These are phyloP conservation scores for Phortica magna DNA, from an alignment of 2,888 invertebrate genomes.

Conservation along the genomic window DNA sequence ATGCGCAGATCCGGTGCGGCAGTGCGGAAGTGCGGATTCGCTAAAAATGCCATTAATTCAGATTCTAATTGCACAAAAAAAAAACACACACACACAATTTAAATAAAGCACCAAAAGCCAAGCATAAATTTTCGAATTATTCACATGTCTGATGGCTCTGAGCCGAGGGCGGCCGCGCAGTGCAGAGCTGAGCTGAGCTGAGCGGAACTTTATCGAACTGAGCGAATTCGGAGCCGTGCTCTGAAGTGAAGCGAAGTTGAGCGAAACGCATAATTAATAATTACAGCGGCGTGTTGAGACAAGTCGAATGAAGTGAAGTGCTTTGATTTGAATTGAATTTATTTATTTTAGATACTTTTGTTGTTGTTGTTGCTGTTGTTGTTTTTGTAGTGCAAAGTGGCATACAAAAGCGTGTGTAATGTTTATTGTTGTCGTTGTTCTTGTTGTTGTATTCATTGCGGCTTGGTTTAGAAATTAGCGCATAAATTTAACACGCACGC, in stretches of 20 bases:
- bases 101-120: background rate
- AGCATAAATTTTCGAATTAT: background rate
- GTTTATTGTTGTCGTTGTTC: constrained; percentile 57
- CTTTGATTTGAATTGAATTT: background rate
- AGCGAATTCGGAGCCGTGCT: background rate
- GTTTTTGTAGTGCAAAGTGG: constrained; percentile 51
- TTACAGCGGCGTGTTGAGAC: background rate
- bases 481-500: constrained; percentile 61
- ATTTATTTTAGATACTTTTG: background rate
- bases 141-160: background rate
- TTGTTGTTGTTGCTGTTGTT: background rate
- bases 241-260: background rate
- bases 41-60: constrained; percentile 41
- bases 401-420: constrained; percentile 55
- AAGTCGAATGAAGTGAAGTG: background rate
- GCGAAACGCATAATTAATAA: constrained; percentile 18
- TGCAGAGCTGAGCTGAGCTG: background rate
- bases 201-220: background rate
- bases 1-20: constrained; percentile 54
- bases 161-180: too few species aligned
- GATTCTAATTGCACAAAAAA: constrained; percentile 14
- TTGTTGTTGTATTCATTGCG: constrained; percentile 25
- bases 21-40: constrained; percentile 52
- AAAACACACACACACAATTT: background rate
- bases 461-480: constrained; percentile 39